These are phyloP conservation scores for Petrocephalus sullivani DNA, from an alignment of 2,797 vertebrate genomes.

Conservation along the genomic window DNA sequence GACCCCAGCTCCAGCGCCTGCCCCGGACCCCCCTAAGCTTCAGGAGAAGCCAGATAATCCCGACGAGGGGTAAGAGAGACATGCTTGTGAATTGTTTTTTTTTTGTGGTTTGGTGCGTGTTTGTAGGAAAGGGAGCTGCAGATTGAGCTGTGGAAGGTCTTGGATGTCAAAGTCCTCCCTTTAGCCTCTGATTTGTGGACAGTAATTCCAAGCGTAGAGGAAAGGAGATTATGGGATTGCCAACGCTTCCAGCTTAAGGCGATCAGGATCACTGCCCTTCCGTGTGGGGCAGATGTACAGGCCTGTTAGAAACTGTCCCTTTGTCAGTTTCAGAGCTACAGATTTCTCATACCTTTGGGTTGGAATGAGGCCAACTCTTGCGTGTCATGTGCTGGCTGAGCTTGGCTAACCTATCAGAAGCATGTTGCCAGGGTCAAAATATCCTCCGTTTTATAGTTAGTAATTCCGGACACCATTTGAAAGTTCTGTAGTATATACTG, in stretches of 20 bases:
- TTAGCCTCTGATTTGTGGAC: constrained; percentile 27
- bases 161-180: not conserved
- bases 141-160: not conserved
- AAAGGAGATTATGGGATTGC: constrained; percentile 57
- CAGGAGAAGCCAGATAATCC: constrained; percentile 26
- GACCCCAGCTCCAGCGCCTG: not conserved
- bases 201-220: constrained; percentile 38
- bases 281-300: constrained; percentile 1
- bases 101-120: not conserved
- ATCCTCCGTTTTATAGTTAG: not conserved
- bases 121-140: not conserved
- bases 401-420: not conserved
- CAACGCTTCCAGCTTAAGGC: constrained; percentile 40
- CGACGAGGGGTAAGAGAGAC: constrained; percentile 44
- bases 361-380: not conserved
- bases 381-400: not conserved
- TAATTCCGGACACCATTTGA: not conserved
- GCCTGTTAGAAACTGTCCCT: not conserved
- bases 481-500: not conserved
- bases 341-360: not conserved
- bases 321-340: not conserved
- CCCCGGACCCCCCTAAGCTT: constrained; percentile 16
- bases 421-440: not conserved
- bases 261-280: constrained; percentile 26
- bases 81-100: not conserved